phyloP scores from a whole-genome alignment of 2,113 vertebrate species.

The Grantiella picta region DNA sequence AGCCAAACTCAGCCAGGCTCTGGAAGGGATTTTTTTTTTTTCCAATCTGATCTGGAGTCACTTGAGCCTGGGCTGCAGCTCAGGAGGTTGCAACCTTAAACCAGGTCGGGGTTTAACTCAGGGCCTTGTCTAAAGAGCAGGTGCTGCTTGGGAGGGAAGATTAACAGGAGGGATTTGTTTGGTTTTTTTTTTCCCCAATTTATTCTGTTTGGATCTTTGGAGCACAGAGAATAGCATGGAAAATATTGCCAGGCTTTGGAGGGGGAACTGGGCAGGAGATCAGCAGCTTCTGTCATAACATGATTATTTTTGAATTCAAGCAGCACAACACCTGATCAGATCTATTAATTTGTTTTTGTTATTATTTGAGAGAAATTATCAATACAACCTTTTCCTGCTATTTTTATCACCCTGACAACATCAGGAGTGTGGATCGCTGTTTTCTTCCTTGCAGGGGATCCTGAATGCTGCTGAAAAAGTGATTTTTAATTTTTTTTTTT shows the following conservation, averaged over 20 bases:
- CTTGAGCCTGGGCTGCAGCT: background rate
- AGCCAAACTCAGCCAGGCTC: background rate
- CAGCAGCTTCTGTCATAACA: background rate
- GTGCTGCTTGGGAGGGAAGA: background rate
- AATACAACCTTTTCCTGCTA: background rate
- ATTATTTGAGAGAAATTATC: background rate
- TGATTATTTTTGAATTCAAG: background rate
- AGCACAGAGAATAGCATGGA: background rate
- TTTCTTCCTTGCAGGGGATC: background rate
- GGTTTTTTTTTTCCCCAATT: background rate
- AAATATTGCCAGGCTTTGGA: background rate
- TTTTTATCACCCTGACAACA: background rate
- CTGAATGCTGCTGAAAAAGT: background rate
- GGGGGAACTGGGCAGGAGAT: background rate
- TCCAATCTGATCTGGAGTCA: background rate
- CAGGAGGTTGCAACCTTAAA: slow-evolving; percentile 26
- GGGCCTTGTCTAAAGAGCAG: background rate
- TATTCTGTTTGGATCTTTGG: background rate
- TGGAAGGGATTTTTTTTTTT: background rate
- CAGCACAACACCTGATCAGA: background rate
- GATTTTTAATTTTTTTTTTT: background rate
- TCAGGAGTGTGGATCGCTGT: background rate
- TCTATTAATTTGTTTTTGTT: background rate
- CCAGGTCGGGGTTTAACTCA: background rate
- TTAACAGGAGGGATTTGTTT: background rate